Percentiles rank a stretch among this genome's conserved stretches.
Conservation (phyloP, 2,797 vertebrate species). For the Crocodylus rhombifer region DNA sequence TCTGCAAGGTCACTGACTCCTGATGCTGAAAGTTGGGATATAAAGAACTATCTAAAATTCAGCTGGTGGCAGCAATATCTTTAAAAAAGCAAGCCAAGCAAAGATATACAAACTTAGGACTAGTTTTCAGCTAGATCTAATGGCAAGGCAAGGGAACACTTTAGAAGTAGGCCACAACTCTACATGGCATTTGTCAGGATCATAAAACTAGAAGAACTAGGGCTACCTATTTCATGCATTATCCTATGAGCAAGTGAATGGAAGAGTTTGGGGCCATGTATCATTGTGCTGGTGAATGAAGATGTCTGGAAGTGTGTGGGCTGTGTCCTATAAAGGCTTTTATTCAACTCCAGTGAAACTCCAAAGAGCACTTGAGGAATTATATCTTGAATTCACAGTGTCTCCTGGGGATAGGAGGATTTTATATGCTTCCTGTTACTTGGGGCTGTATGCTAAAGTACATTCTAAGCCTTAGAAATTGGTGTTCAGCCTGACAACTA, state of each 20-base stretch:
- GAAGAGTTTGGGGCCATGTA: neutral
- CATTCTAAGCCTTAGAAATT: neutral
- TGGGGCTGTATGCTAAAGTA: neutral
- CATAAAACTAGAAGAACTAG: neutral
- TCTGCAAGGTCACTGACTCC: neutral
- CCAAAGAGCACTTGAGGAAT: neutral
- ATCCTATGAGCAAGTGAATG: neutral
- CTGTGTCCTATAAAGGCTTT: neutral
- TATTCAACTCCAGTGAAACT: neutral
- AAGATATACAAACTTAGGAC: neutral
- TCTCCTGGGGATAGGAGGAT: neutral
- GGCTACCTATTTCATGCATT: neutral
- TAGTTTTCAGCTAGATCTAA: neutral
- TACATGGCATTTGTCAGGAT: neutral
- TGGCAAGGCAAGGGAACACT: neutral
- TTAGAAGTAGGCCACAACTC: neutral
- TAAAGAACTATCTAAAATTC: neutral
- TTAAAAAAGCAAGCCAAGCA: neutral
- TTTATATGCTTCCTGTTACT: neutral
- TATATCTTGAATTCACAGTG: neutral
- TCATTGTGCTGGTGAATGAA: neutral
- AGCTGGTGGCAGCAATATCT: neutral
- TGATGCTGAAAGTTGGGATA: neutral
- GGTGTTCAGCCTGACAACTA: neutral
- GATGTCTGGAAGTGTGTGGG: neutral